Evolutionary conservation across 2,113 vertebrate genomes (phyloP).

Genomic region (Ceyx cyanopectus): DNA sequence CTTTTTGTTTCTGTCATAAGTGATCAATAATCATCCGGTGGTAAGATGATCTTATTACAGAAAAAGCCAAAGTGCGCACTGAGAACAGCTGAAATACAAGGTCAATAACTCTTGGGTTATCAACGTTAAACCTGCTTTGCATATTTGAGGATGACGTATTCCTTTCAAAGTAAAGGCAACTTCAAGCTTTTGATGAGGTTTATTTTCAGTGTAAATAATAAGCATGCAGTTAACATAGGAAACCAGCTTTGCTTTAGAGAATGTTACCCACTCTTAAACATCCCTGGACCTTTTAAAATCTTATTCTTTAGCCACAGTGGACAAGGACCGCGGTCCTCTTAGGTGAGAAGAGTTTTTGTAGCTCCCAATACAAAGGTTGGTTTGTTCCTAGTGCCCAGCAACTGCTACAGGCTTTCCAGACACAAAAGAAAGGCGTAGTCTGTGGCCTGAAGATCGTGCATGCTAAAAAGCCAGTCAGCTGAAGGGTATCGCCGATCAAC

Average conservation of each 20-base stretch:
- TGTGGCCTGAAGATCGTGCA: constrained; percentile 67
- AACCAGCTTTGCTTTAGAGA: background rate
- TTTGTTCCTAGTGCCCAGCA: constrained; percentile 42
- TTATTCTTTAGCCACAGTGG: background rate
- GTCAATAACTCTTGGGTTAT: constrained; percentile 50
- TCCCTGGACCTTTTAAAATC: background rate
- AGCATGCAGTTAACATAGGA: background rate
- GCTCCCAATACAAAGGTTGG: background rate
- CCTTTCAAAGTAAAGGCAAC: constrained; percentile 50
- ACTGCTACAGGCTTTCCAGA: constrained; percentile 61
- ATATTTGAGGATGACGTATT: constrained; percentile 52
- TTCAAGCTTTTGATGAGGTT: constrained; percentile 21
- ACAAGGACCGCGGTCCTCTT: background rate
- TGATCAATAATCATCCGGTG: constrained; percentile 61
- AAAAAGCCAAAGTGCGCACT: constrained; percentile 47
- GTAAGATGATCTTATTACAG: constrained; percentile 61
- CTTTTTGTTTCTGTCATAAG: constrained; percentile 54
- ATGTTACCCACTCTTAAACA: background rate
- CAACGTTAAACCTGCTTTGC: constrained; percentile 20
- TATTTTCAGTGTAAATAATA: background rate
- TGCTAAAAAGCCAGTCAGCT: constrained; percentile 64
- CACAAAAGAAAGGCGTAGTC: constrained; percentile 72
- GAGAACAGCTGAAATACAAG: constrained; percentile 54
- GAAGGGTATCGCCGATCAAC: constrained; percentile 26
- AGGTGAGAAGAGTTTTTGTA: constrained; percentile 23